phyloP scores from a whole-genome alignment of 30 jellyfish, hydroid and myxozoan genomes.

The Kudoa iwatai region DNA sequence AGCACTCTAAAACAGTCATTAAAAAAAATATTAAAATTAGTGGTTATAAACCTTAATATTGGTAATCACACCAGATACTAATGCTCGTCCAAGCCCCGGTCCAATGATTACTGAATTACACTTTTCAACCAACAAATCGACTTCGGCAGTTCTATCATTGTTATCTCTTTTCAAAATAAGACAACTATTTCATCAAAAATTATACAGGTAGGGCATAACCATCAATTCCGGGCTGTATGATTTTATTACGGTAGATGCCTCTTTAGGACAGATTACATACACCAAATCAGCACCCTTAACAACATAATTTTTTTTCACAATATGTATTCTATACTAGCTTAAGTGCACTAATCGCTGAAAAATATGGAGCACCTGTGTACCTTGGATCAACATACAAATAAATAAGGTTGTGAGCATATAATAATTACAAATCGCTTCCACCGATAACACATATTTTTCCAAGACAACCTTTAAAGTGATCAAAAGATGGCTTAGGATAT shows the following conservation, averaged over 20 bases:
- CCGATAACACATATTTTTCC: conserved; percentile 67
- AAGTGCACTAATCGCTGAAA: conserved; percentile 56
- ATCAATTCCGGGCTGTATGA: conserved; percentile 73
- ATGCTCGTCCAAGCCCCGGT: conserved; percentile 85
- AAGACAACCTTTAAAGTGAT: conserved; percentile 21
- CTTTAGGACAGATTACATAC: conserved; percentile 34
- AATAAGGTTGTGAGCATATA: background rate
- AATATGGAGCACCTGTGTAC: conserved; percentile 91
- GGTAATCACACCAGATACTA: too few relatives aligned
- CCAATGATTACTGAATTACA: too few relatives aligned
- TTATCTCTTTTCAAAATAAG: too few relatives aligned
- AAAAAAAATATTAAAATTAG: too few relatives aligned
- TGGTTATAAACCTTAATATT: too few relatives aligned
- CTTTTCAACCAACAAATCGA: too few relatives aligned
- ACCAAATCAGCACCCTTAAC: conserved; percentile 50
- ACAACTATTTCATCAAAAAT: background rate
- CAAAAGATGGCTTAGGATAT: conserved; percentile 13
- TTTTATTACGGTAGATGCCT: conserved; percentile 39
- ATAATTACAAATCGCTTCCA: conserved; percentile 30
- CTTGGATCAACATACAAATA: conserved; percentile 2
- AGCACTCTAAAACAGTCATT: too few relatives aligned
- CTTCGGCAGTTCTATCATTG: too few relatives aligned
- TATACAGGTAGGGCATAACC: conserved; percentile 45
- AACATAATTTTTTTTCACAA: background rate
- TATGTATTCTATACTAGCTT: conserved; percentile 6